Percentiles rank a stretch among this genome's conserved stretches.
Conservation (phyloP, 2,113 vertebrate species). For the Chiloscyllium plagiosum region DNA sequence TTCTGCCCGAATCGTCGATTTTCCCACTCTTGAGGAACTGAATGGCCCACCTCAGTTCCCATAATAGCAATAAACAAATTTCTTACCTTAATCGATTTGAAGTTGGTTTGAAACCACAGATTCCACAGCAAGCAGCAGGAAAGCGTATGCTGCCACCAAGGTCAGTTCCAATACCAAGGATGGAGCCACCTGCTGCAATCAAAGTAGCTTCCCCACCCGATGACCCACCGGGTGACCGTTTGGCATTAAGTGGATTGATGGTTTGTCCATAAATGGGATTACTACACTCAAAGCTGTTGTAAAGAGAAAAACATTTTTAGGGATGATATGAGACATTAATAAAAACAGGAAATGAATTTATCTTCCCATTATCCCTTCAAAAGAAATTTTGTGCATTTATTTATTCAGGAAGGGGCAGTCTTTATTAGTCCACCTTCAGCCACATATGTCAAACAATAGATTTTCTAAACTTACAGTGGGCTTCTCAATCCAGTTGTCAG, state of each 20-base stretch:
- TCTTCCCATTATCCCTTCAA: background rate
- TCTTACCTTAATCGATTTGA: slow-evolving; percentile 59
- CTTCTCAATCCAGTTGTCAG: background rate
- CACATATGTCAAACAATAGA: background rate
- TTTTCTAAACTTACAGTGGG: background rate
- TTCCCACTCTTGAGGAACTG: too few species aligned
- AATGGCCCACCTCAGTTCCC: background rate
- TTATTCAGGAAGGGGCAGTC: background rate
- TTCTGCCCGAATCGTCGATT: too few species aligned
- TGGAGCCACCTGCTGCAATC: slow-evolving; percentile 57
- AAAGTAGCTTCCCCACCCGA: slow-evolving; percentile 65
- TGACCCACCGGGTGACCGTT: slow-evolving; percentile 57
- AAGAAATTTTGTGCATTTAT: background rate
- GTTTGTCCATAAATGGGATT: slow-evolving; percentile 62
- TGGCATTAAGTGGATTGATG: slow-evolving; percentile 49
- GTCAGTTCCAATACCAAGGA: slow-evolving; percentile 60
- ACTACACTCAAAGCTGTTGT: slow-evolving; percentile 60
- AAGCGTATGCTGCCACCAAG: slow-evolving; percentile 63
- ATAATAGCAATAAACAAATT: background rate
- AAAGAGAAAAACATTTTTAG: background rate
- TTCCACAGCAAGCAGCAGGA: slow-evolving; percentile 62
- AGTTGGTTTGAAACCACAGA: slow-evolving; percentile 62
- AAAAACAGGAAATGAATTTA: background rate
- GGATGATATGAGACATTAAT: background rate
- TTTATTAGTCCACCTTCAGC: background rate